These are phyloP conservation scores for Nebria ingens DNA, from an alignment of 1,140 invertebrate genomes.

Conservation along the genomic window DNA sequence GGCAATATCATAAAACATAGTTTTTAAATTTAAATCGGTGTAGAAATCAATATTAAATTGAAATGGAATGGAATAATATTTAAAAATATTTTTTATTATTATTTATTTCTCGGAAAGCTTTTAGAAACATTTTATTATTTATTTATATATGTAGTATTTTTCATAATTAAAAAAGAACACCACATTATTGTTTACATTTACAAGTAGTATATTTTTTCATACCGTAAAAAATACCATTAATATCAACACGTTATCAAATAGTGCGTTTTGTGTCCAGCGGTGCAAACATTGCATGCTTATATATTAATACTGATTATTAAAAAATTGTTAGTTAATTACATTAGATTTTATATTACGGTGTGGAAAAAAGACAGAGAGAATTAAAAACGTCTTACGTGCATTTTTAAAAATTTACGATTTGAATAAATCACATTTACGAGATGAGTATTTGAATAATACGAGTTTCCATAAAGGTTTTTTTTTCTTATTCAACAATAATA, in stretches of 20 bases:
- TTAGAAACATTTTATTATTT: too few relatives aligned
- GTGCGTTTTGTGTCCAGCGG: conserved; percentile 2
- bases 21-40: too few relatives aligned
- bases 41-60: too few relatives aligned
- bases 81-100: too few relatives aligned
- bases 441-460: conserved; percentile 6
- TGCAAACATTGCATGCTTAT: conserved; percentile 6
- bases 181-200: not conserved
- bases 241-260: conserved; percentile 6
- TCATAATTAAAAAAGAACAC: not conserved
- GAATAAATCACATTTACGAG: conserved; percentile 5
- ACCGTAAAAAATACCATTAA: conserved; percentile 8
- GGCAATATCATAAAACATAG: too few relatives aligned
- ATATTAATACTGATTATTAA: conserved; percentile 6
- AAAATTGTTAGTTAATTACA: too few relatives aligned
- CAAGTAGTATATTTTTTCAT: conserved; percentile 8
- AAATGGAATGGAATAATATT: too few relatives aligned
- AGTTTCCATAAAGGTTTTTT: not conserved
- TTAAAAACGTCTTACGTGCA: not conserved
- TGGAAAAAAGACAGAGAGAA: conserved; percentile 5
- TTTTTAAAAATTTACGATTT: not conserved
- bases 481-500: not conserved
- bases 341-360: conserved; percentile 2
- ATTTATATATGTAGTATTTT: too few relatives aligned
- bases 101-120: conserved; percentile 3